Evolutionary conservation across 2,888 invertebrate genomes (phyloP).

Genomic region (Periphyllus acericola): DNA sequence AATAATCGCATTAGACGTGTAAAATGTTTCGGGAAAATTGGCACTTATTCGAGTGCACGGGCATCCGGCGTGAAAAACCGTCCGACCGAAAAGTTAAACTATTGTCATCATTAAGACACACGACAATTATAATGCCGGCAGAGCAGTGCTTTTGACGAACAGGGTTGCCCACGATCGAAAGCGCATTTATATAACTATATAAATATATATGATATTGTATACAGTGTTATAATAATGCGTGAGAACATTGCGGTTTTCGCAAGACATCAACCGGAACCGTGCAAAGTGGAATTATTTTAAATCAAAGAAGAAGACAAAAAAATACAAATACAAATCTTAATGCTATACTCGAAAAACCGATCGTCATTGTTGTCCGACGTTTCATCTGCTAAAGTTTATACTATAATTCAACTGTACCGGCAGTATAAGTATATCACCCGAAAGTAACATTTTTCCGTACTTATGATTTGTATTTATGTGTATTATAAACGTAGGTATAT

Average conservation of each 20-base stretch:
- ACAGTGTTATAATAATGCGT: constrained; percentile 8
- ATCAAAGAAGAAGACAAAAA: not conserved
- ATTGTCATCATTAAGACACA: constrained; percentile 51
- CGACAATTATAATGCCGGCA: constrained; percentile 39
- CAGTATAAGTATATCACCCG: not conserved
- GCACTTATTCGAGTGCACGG: constrained; percentile 57
- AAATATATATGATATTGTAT: not conserved
- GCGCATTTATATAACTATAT: not conserved
- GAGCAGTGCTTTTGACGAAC: constrained; percentile 29
- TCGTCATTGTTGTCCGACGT: constrained; percentile 3
- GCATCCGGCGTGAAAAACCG: constrained; percentile 61
- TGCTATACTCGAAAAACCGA: not conserved
- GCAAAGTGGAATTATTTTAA: constrained; percentile 50
- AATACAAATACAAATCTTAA: constrained; percentile 26
- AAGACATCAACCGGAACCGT: constrained; percentile 47
- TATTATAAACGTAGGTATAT: not conserved
- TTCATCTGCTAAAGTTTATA: not conserved
- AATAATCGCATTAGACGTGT: constrained; percentile 59
- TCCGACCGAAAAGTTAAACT: constrained; percentile 55
- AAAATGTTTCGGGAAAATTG: constrained; percentile 59
- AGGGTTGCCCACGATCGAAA: constrained; percentile 35
- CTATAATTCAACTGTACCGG: not conserved
- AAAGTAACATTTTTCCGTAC: not conserved
- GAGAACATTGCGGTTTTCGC: constrained; percentile 58
- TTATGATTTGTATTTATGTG: not conserved